Base-by-base conservation (phyloP, 2,888 invertebrate species). In the Diplazon laetatorius region DNA sequence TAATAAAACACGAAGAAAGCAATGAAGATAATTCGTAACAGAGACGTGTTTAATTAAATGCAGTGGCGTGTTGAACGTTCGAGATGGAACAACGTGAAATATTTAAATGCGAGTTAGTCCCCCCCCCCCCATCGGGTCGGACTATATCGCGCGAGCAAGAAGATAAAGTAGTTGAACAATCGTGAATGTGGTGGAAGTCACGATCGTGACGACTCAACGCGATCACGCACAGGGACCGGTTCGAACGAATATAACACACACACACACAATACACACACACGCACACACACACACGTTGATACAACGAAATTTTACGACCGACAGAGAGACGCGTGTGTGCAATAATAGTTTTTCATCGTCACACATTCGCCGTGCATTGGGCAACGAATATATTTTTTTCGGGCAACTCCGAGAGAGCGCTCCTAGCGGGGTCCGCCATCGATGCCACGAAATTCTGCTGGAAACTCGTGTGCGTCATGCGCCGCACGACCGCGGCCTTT, bases 321-420 rank as follows among this genome's bases (percentile, higher is more conserved):
- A n/a, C 30, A 30, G 6, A 30, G 6, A 5, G 4, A 30, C 30
- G 18, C 63, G 35, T 10, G 44, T 46, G 63, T 63, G 63, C 46
- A 63, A 66, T 52, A 50, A 25, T 22, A 52, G 39, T 8, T 52
- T 30, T 20, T 42, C 25, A 18, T 42, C 42, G 78, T 39, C 71
- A 63, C 75, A 55, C 66, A 71, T 57, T 79, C 63, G 52, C 76
- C 39, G 63, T 84, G 84, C 84, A 84, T 85, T 84, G 82, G 83
- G 85, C 85, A 85, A 84, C 77, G 73, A 77, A n/a, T n/a, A n/a
- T n/a, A n/a, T n/a, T n/a, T 71, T 85, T 74, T 66, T 65, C 76
- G 37, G 52, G 55, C 39, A 25, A 52, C 50, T 22, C 20, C 39
- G 20, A 20, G 37, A 18, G n/a, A 12, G 6, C 20, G 20, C n/a